These are phyloP conservation scores for Ciona savignyi DNA, from an alignment of 23 tunicate species.

Conservation along the genomic window DNA sequence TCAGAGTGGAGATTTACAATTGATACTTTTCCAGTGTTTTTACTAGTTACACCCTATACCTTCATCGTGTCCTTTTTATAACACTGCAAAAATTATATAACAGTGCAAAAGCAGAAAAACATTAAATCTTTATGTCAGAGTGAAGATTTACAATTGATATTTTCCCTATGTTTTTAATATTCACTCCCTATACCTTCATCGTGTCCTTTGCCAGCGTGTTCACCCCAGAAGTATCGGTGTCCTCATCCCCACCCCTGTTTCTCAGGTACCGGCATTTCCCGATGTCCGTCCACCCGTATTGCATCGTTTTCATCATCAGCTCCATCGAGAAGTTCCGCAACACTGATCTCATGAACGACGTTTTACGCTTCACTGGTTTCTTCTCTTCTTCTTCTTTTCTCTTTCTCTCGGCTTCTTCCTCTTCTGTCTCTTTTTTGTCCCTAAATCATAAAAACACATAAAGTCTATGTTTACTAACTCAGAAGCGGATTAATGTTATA, in stretches of 20 bases:
- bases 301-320: constrained; percentile 85
- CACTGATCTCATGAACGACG: constrained; percentile 80
- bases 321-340: constrained; percentile 81
- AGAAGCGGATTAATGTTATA: too few species aligned
- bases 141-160: too few species aligned
- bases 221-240: constrained; percentile 17
- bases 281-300: constrained; percentile 79
- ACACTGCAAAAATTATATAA: too few species aligned
- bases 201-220: constrained; percentile 49
- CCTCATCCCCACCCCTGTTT: constrained; percentile 66
- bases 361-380: constrained; percentile 58
- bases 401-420: constrained; percentile 38
- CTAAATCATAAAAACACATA: too few species aligned
- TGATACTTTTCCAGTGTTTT: too few species aligned
- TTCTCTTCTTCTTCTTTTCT: constrained; percentile 43
- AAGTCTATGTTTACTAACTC: too few species aligned
- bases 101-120: too few species aligned
- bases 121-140: too few species aligned
- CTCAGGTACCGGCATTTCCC: constrained; percentile 73
- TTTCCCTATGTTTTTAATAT: too few species aligned
- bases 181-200: constrained; percentile 46
- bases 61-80: too few species aligned
- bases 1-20: too few species aligned
- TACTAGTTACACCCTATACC: too few species aligned
- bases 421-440: constrained; percentile 64